Conservation (phyloP, 2,797 vertebrate species). For the Semotilus atromaculatus region DNA sequence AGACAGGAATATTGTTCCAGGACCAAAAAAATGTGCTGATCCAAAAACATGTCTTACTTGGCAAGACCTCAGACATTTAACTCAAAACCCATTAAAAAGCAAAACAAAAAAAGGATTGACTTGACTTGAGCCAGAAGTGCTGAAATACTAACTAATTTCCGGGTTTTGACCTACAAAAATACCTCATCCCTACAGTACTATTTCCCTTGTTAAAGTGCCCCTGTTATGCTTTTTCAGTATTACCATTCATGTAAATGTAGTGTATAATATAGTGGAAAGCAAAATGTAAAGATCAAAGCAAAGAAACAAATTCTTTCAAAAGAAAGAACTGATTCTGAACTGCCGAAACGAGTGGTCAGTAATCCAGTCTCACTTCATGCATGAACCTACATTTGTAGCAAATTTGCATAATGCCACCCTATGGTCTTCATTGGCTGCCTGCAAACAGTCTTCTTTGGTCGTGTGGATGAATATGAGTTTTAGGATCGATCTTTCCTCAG, state of each 20-base stretch:
- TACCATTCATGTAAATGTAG: background rate
- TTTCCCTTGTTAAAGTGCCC: background rate
- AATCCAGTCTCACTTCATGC: background rate
- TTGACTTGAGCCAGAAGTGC: background rate
- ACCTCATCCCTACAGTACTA: background rate
- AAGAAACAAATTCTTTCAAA: background rate
- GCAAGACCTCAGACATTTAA: no score
- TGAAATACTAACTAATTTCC: background rate
- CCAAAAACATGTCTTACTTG: no score
- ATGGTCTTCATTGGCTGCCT: background rate
- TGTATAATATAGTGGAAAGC: background rate
- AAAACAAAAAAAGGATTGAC: background rate
- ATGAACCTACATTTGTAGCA: background rate
- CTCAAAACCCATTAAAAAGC: no score
- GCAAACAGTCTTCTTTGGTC: background rate
- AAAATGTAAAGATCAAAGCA: no score
- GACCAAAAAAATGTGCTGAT: no score
- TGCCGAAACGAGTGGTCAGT: background rate
- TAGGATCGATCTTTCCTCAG: constrained; percentile 55
- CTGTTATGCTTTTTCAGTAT: background rate
- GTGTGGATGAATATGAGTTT: background rate
- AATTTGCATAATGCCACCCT: background rate
- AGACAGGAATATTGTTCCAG: no score
- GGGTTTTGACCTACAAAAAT: background rate
- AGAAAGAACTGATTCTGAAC: background rate